These are phyloP conservation scores for Myotis planiceps DNA, from an alignment of 2,797 vertebrate species.

Conservation along the genomic window DNA sequence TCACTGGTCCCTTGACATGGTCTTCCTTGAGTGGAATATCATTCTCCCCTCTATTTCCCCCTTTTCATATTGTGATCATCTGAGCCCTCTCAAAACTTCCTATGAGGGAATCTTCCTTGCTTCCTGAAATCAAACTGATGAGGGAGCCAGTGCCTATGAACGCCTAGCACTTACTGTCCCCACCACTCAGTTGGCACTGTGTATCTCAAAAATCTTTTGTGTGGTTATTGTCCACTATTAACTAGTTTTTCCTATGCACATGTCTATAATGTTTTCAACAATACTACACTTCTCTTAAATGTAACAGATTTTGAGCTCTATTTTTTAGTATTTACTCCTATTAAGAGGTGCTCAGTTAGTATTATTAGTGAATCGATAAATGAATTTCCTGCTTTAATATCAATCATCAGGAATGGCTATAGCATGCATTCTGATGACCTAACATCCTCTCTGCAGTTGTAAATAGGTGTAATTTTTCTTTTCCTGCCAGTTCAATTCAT, in stretches of 20 bases:
- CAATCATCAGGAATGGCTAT: background rate
- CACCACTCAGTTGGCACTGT: background rate
- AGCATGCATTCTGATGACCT: background rate
- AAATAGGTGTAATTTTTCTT: slow-evolving; percentile 1
- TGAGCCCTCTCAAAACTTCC: background rate
- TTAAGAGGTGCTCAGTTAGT: background rate
- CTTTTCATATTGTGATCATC: background rate
- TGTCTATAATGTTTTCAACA: slow-evolving; percentile 25
- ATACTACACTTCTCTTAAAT: background rate
- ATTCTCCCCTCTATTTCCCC: background rate
- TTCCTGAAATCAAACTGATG: background rate
- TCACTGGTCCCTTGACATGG: background rate
- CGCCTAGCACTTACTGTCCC: background rate
- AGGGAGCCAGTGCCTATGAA: background rate
- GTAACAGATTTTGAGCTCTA: background rate
- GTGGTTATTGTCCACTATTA: background rate
- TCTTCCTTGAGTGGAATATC: background rate
- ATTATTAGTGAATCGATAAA: background rate
- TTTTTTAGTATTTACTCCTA: background rate
- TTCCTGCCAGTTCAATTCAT: background rate
- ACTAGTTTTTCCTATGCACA: background rate
- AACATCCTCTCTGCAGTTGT: background rate
- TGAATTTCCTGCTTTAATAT: background rate
- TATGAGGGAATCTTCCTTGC: background rate
- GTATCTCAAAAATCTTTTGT: background rate